Percentiles rank a stretch among this genome's conserved stretches.
Evolutionary conservation across 2,113 vertebrate species (phyloP).

Genomic region (Daubentonia madagascariensis): DNA sequence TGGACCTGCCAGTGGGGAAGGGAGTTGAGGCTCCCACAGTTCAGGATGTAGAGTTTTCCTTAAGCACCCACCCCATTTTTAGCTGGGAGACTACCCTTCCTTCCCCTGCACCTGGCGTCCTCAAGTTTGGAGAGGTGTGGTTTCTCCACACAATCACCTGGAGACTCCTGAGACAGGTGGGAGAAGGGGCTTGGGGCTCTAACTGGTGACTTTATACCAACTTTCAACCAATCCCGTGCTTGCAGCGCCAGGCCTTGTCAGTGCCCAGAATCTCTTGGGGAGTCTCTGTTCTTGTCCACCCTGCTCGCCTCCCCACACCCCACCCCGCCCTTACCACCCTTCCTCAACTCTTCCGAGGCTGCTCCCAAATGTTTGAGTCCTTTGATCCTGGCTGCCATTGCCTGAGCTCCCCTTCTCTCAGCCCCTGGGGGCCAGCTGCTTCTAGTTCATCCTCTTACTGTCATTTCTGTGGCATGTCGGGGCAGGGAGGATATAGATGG

Average conservation of each 20-base stretch:
- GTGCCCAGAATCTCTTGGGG: background rate
- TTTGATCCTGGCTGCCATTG: background rate
- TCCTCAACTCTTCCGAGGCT: background rate
- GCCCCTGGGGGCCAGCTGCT: background rate
- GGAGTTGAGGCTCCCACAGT: background rate
- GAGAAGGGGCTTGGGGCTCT: no score
- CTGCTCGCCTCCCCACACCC: accelerated
- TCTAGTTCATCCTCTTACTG: background rate
- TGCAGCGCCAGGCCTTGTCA: no score
- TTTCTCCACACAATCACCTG: background rate
- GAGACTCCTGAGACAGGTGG: background rate
- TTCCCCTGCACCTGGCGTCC: background rate
- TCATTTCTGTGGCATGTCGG: background rate
- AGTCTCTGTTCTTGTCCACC: background rate
- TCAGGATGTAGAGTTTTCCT: background rate
- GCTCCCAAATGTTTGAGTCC: background rate
- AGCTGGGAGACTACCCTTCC: background rate
- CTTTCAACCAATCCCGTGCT: background rate
- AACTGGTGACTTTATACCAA: background rate
- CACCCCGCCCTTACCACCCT: no score
- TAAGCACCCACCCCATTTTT: background rate
- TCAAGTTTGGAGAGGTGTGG: background rate
- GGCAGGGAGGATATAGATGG: background rate
- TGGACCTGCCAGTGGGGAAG: background rate
- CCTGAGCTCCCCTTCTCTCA: background rate